phyloP scores from a whole-genome alignment of 2,113 vertebrate genomes.

The Pseudorectes ferrugineus region DNA sequence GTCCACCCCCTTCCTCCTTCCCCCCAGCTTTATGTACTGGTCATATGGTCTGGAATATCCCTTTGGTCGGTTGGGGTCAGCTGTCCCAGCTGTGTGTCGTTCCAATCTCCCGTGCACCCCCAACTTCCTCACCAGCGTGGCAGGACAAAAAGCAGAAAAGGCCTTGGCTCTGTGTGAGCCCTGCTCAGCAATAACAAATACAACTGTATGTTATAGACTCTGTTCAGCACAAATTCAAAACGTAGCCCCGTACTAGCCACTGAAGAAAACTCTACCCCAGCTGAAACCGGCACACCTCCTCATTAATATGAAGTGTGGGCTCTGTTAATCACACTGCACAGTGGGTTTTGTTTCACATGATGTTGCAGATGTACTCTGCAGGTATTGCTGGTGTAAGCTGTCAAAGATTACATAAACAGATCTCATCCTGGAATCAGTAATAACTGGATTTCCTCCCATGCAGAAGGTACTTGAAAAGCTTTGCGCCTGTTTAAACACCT shows the following conservation, averaged over 20 bases:
- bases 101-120: background rate
- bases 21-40: background rate
- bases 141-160: background rate
- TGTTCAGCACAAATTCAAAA: background rate
- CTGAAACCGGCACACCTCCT: background rate
- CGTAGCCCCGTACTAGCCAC: accelerated
- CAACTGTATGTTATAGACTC: background rate
- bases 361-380: background rate
- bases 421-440: background rate
- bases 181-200: background rate
- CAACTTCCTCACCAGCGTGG: background rate
- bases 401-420: background rate
- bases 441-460: background rate
- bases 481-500: background rate
- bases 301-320: background rate
- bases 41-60: background rate
- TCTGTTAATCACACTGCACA: background rate
- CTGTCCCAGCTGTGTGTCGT: background rate
- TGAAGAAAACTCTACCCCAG: background rate
- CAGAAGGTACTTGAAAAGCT: background rate
- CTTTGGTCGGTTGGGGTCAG: background rate
- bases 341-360: background rate
- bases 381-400: background rate
- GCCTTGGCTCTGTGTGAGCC: background rate
- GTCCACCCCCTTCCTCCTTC: background rate